Evolutionary conservation across 2,113 vertebrate genomes (phyloP), one percentile per base, ranked within the genome.

Genomic region (Sitta europaea): DNA sequence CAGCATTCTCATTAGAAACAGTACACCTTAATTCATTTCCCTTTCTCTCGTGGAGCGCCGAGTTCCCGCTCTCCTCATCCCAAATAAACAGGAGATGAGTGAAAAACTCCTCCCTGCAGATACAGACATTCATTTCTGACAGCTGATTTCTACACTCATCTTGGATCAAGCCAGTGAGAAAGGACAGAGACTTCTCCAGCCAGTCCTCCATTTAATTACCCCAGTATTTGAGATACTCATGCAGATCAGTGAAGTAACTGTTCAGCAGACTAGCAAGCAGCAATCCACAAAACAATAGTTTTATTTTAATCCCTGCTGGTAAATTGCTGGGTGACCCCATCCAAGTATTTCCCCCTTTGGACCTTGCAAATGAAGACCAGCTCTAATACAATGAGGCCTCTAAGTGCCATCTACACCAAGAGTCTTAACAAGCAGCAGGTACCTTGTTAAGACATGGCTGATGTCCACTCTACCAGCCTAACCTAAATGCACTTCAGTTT

Each of bases 81-180:
- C 84, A 20, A 87, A 38, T 57, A 89, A 96, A 92, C 86, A 94
- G 77, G 76, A 96, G 76, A 88, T 62, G 78, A 82, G 90, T 65
- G 71, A 95, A 93, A 85, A 87, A 90, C 58, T 90, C 45, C 42
- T 74, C 92, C 45, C 63, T 72, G 47, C 24, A 93, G 54, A 81
- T 18, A 85, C 3, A 90, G 58, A 82, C 40, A 12, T 48, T 57
- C 2, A 72, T 45, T 95, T 91, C 78, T 88, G 58, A 82, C 50
- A 85, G 67, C 14, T 90, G 57, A 91, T 76, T 94, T 83, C 79
- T 80, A 93, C 20, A 94, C 33, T 31, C 51, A 9, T 72, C 50
- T 84, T 68, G 47, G 40, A 87, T 35, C 85, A 61, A 75, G 11
- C 27, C 62, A 78, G 35, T 61, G 54, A 95, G 57, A 94, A 94